Evolutionary conservation across 2,113 vertebrate species (phyloP).

Genomic region (Fukomys damarensis): DNA sequence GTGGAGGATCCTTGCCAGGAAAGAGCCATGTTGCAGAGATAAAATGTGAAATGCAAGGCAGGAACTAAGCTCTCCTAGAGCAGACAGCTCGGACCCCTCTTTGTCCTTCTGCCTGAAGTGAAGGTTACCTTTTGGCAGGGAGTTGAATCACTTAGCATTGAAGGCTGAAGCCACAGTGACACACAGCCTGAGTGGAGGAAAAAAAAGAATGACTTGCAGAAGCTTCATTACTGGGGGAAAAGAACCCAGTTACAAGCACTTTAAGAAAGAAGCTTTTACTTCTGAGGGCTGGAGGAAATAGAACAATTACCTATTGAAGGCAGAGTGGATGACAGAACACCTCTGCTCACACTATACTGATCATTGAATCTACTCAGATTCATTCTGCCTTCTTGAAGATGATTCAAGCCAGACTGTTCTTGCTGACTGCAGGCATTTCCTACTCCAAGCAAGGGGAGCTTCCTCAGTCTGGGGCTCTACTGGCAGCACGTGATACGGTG

Average conservation of each 20-base stretch:
- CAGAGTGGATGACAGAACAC: conserved; percentile 60
- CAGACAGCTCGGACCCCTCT: neutral
- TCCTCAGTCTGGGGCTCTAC: neutral
- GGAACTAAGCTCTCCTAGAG: neutral
- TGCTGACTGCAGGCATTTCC: neutral
- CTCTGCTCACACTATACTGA: neutral
- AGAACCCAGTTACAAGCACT: neutral
- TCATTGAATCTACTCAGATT: conserved; percentile 60
- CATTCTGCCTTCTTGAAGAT: conserved; percentile 28
- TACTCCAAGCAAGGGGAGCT: neutral
- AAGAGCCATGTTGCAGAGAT: neutral
- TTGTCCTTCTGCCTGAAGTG: neutral
- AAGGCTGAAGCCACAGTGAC: neutral
- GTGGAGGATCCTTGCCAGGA: neutral
- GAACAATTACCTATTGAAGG: conserved; percentile 72
- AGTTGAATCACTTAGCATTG: conserved; percentile 35
- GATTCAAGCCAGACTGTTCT: neutral
- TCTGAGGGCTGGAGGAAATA: conserved; percentile 66
- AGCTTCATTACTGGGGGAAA: conserved; percentile 35
- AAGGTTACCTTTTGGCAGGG: neutral
- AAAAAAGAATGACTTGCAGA: conserved; percentile 13
- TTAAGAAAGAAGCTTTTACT: conserved; percentile 70
- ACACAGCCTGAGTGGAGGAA: neutral
- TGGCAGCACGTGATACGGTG: neutral
- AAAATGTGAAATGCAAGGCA: neutral